phyloP scores from a whole-genome alignment of 1,140 invertebrate genomes.

The Streblospio benedicti region DNA sequence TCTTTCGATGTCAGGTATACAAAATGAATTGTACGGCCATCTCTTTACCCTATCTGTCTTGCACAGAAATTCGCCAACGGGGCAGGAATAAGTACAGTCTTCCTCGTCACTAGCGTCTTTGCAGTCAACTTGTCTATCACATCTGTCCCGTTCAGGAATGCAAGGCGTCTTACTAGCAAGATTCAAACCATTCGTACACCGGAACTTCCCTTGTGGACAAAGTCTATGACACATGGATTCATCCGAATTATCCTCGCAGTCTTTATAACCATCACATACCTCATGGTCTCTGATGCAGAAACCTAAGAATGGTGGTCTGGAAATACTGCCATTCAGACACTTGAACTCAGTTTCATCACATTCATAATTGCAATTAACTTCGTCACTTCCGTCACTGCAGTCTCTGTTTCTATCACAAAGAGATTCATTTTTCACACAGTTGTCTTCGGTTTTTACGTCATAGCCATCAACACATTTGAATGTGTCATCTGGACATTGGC shows the following conservation, averaged over 20 bases:
- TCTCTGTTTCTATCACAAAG: conserved; percentile 2
- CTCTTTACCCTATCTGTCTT: not conserved
- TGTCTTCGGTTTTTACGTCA: not conserved
- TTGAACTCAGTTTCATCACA: not conserved
- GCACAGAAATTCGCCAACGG: not conserved
- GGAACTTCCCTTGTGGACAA: not conserved
- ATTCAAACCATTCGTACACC: conserved; percentile 1
- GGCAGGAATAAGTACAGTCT: conserved; percentile 8
- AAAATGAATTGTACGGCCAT: conserved; percentile 2
- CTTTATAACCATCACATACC: conserved; percentile 11
- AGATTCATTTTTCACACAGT: not conserved
- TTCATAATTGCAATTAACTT: not conserved
- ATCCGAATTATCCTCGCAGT: conserved; percentile 9
- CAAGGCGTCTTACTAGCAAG: not conserved
- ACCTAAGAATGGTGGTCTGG: too few species aligned
- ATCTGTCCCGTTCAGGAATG: not conserved
- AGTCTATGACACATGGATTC: not conserved
- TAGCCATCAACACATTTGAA: conserved; percentile 1
- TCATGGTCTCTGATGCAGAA: conserved; percentile 14
- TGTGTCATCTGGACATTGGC: not conserved
- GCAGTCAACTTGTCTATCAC: conserved; percentile 4
- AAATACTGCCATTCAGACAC: not conserved
- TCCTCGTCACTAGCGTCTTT: conserved; percentile 14
- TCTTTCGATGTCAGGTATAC: not conserved
- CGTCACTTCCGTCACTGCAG: conserved; percentile 10